A percentile compares a stretch with the other conserved stretches of the same genome.
These are phyloP conservation scores for Nematostella vectensis DNA, from an alignment of 92 coral and sea anemone species.

Conservation along the genomic window DNA sequence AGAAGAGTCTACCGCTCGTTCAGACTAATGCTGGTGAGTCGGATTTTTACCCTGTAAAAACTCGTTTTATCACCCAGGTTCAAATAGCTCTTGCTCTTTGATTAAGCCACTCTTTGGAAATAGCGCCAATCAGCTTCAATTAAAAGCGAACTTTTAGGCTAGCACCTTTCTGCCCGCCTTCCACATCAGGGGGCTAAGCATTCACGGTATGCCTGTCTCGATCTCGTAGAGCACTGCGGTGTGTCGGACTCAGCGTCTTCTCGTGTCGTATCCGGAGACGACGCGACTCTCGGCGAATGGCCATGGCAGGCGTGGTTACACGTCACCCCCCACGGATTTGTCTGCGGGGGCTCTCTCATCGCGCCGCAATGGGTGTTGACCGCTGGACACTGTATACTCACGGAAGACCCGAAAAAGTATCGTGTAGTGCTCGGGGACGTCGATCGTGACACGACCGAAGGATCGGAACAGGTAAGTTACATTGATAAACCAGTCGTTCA, in stretches of 20 bases:
- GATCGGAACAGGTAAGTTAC: constrained; percentile 22
- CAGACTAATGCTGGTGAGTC: too few species aligned
- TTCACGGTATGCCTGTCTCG: neutral
- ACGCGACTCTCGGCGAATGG: constrained; percentile 46
- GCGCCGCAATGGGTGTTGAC: constrained; percentile 41
- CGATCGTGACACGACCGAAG: constrained; percentile 19
- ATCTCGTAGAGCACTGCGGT: constrained; percentile 19
- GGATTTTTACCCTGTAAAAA: too few species aligned
- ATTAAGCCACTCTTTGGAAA: too few species aligned
- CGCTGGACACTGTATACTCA: constrained; percentile 44
- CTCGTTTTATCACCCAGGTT: too few species aligned
- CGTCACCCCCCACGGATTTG: constrained; percentile 28
- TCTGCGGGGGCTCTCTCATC: constrained; percentile 56
- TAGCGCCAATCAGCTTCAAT: too few species aligned
- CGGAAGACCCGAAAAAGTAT: constrained; percentile 13
- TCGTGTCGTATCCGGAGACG: constrained; percentile 36
- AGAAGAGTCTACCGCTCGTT: too few species aligned
- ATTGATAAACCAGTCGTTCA: constrained; percentile 21
- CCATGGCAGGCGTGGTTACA: constrained; percentile 53
- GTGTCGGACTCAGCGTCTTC: constrained; percentile 9
- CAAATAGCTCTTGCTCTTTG: too few species aligned
- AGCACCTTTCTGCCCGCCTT: neutral
- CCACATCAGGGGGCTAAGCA: too few species aligned
- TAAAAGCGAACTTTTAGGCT: too few species aligned
- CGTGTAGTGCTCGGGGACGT: constrained; percentile 30